phyloP scores from a whole-genome alignment of 1,140 invertebrate species.

The Drosophila punjabiensis region DNA sequence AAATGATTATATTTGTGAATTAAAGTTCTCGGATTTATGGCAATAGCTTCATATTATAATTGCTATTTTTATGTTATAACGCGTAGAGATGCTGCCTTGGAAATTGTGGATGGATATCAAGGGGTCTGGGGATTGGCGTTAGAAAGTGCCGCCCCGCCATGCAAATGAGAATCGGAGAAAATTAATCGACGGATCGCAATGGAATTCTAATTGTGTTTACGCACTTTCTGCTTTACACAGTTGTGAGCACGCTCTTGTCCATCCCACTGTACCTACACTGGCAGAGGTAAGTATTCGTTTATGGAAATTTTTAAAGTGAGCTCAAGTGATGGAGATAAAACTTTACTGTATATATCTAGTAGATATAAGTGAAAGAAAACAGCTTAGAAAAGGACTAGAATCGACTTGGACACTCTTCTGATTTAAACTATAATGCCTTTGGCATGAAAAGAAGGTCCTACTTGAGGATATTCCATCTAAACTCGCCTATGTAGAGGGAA shows the following conservation, averaged over 20 bases:
- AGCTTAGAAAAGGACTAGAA: too few species aligned
- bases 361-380: too few species aligned
- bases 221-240: conserved; percentile 42
- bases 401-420: too few species aligned
- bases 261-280: background rate
- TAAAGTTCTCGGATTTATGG: conserved; percentile 48
- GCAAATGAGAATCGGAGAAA: conserved; percentile 53
- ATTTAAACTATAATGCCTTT: too few species aligned
- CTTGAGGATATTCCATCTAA: background rate
- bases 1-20: conserved; percentile 31
- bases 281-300: background rate
- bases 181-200: conserved; percentile 29
- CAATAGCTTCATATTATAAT: background rate
- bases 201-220: conserved; percentile 60
- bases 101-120: background rate
- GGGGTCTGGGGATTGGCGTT: conserved; percentile 4
- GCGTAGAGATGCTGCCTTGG: conserved; percentile 21
- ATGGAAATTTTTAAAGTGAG: too few species aligned
- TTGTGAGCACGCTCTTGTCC: background rate
- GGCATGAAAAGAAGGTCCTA: too few species aligned
- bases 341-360: too few species aligned
- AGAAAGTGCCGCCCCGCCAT: conserved; percentile 43
- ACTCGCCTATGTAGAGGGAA: background rate
- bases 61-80: conserved; percentile 21
- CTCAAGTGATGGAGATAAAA: too few species aligned